phyloP scores from a whole-genome alignment of 2,797 vertebrate species.

The Harpagifer antarcticus region DNA sequence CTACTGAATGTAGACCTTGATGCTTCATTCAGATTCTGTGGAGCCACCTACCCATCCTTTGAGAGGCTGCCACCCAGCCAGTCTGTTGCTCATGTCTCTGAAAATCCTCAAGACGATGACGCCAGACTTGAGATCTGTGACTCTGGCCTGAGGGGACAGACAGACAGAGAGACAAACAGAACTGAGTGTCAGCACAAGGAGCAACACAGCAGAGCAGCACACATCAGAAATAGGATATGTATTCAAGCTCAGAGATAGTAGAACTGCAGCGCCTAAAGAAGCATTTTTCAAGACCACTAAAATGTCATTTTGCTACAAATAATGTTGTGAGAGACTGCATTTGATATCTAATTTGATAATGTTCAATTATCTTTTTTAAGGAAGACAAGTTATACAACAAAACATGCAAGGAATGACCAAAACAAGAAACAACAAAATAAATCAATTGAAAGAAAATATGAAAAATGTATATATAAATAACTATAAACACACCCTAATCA shows the following conservation, averaged over 20 bases:
- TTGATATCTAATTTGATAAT: neutral
- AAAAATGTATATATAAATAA: too few species aligned
- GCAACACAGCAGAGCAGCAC: slow-evolving; percentile 18
- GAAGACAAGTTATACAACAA: too few species aligned
- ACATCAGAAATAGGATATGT: neutral
- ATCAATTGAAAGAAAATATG: too few species aligned
- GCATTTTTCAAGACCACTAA: neutral
- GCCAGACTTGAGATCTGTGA: slow-evolving; percentile 93
- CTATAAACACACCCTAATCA: too few species aligned
- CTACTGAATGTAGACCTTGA: neutral
- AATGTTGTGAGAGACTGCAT: neutral
- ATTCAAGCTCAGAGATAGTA: neutral
- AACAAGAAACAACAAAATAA: too few species aligned
- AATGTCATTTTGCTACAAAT: neutral
- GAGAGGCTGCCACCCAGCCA: slow-evolving; percentile 90
- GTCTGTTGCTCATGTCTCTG: slow-evolving; percentile 93
- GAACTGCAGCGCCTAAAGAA: neutral
- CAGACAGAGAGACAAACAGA: slow-evolving; percentile 15
- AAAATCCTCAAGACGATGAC: slow-evolving; percentile 93
- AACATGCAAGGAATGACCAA: too few species aligned
- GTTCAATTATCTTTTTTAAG: neutral
- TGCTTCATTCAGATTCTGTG: neutral
- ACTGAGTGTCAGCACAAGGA: slow-evolving; percentile 12
- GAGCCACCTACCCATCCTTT: slow-evolving; percentile 93
- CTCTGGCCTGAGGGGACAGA: slow-evolving; percentile 89